phyloP scores from a whole-genome alignment of 2,113 vertebrate genomes.

The Entelurus aequoreus region DNA sequence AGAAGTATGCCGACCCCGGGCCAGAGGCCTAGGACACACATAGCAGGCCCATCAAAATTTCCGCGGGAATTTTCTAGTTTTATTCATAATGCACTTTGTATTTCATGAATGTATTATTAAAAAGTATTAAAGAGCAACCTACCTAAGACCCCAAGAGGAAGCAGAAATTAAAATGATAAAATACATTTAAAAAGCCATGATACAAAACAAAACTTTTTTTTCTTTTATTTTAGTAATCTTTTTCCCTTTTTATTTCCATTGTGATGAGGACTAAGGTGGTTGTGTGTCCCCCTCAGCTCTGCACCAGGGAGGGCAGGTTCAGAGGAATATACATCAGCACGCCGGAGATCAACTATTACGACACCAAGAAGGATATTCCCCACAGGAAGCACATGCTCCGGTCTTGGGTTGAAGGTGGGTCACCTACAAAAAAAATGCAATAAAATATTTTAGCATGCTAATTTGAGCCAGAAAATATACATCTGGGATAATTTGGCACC shows the following conservation, averaged over 20 bases:
- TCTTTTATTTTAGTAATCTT: background rate
- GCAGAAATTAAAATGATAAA: no score
- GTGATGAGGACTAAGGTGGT: background rate
- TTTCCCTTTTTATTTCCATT: background rate
- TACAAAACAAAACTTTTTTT: no score
- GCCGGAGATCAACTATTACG: slow-evolving; percentile 61
- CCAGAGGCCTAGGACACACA: no score
- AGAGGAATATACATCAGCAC: slow-evolving; percentile 50
- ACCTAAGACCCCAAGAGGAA: no score
- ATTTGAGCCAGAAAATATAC: background rate
- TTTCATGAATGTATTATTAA: no score
- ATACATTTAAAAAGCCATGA: no score
- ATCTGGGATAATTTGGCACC: background rate
- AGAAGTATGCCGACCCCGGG: no score
- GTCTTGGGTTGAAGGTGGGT: slow-evolving; percentile 52
- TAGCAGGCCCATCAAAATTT: no score
- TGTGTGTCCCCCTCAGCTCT: slow-evolving; percentile 48
- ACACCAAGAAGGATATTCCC: slow-evolving; percentile 48
- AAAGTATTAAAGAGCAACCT: no score
- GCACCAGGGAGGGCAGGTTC: slow-evolving; percentile 63
- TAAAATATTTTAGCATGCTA: background rate
- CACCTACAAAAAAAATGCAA: background rate
- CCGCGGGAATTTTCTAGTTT: no score
- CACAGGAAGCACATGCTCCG: slow-evolving; percentile 27
- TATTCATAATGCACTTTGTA: no score